Evolutionary conservation across 1,140 invertebrate species (phyloP), one percentile per base, ranked within the genome.

Genomic region (Gerris buenoi): DNA sequence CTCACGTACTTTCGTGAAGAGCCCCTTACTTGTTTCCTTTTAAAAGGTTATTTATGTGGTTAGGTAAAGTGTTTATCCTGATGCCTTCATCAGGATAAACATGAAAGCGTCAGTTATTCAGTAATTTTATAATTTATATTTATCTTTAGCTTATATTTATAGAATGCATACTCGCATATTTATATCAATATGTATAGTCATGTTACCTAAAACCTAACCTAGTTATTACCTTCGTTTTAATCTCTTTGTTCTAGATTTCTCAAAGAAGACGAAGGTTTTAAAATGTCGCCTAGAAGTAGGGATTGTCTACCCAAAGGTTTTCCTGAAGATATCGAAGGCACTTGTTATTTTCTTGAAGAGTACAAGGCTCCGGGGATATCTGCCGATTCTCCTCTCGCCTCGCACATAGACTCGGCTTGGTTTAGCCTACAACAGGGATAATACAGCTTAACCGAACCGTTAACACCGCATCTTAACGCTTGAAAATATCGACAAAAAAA

Each of bases 251-350:
- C 18, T 18, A 94, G 91, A 68, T 86, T 87, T 77, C 79, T 95
- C 66, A 80, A 83, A 72, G 81, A 86, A n/a, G 60, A 57, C 2
- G 65, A 69, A 62, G 70, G 90, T 63, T 95, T 95, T 75, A 75
- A 75, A 14, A 83, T 90, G 75, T 87, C 90, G 74, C 80, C 85
- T 13, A 81, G 93, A 67, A 82, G 86, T 70, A 83, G 85, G 59
- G 85, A 85, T 13, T 89, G 86, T 77, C 82, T 95, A 68, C 93
- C 93, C 0, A 88, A 87, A 73, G 92, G 90, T 67, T 94, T 93
- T 79, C 88, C 90, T 56, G 79, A 84, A 60, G 81, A 86, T 72
- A 84, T 86, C 63, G 81, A 84, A 27, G 91, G 89, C 58, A 92
- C 88, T 2, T 93, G 91, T 74, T 86, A 94, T 76, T 97, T 96